Evolutionary conservation across 2,888 invertebrate genomes (phyloP).

Genomic region (Conomelus anceps): DNA sequence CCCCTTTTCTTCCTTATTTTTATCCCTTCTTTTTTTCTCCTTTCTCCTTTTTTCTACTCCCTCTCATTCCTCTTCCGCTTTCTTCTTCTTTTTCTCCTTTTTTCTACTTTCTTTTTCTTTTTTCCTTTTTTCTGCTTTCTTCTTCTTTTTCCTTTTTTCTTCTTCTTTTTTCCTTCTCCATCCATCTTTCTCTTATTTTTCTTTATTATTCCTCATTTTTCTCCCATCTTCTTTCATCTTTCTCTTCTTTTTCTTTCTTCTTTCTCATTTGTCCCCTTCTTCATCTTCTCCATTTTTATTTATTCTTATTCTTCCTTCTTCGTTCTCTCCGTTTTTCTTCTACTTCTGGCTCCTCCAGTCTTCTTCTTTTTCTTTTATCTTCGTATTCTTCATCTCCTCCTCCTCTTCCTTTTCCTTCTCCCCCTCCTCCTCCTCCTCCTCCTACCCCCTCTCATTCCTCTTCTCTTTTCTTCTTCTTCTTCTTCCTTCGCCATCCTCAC

Average conservation of each 20-base stretch:
- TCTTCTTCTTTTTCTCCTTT: too few relatives aligned
- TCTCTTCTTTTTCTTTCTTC: neutral
- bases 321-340: neutral
- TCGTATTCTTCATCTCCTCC: neutral
- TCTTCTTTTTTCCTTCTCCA: too few relatives aligned
- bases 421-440: neutral
- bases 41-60: too few relatives aligned
- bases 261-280: neutral
- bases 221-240: neutral
- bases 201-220: neutral
- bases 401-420: neutral
- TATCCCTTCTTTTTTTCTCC: neutral
- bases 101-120: too few relatives aligned
- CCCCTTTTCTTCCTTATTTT: neutral
- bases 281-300: too few relatives aligned
- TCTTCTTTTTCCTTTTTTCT: too few relatives aligned
- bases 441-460: neutral
- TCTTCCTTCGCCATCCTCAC: neutral
- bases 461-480: neutral
- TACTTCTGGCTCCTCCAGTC: neutral
- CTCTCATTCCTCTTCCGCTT: too few relatives aligned
- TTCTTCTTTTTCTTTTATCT: neutral
- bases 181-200: neutral
- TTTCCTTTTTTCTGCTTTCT: neutral
- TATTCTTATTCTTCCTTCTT: neutral